Evolutionary conservation across 2,113 vertebrate genomes (phyloP), one percentile per base, ranked within the genome.

Genomic region (Balaeniceps rex): DNA sequence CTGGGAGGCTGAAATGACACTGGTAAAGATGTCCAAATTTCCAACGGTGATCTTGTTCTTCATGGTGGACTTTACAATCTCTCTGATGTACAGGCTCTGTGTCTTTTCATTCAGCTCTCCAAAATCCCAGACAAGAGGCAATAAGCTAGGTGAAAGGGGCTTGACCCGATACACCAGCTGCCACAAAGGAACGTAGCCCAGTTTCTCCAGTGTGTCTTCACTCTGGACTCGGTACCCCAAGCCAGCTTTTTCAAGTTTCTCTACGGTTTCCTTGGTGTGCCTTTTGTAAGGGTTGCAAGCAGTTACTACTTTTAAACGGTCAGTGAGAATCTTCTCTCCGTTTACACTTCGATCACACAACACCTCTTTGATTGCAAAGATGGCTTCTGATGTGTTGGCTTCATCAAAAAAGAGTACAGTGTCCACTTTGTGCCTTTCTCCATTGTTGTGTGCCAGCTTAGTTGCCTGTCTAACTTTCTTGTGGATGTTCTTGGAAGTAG

Each of bases 241-340:
- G 24, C 98, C 98, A 58, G 98, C 98, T 88, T 94, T 96, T 83
- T 99, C 98, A 81, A 99, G 93, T 24, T 98, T 98, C 44, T 98
- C 19, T 64, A 99, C 91, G 93, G 98, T 98, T 80, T 97, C 88
- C 51, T 64, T 60, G 26, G 97, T 97, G 89, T 98, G 98, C 70
- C 94, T 98, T 94, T 98, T 98, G 95, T 98, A 99, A 66, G 98
- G 98, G 94, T 99, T 99, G 94, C 98, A 99, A 71, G 98, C 98
- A 83, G 98, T 97, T 89, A 98, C 98, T 79, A 98, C 98, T 87
- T 98, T 98, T 61, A 99, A 96, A 47, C 98, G 91, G 2, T 97
- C 97, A 76, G 95, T 74, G 61, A 72, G 33, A 40, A 96, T 97
- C 75, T 96, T 94, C 65, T 95, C n/a, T 57, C 98, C 98, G 66